Conservation (phyloP, 1,140 invertebrate species). For the Zaprionus lachaisei region DNA sequence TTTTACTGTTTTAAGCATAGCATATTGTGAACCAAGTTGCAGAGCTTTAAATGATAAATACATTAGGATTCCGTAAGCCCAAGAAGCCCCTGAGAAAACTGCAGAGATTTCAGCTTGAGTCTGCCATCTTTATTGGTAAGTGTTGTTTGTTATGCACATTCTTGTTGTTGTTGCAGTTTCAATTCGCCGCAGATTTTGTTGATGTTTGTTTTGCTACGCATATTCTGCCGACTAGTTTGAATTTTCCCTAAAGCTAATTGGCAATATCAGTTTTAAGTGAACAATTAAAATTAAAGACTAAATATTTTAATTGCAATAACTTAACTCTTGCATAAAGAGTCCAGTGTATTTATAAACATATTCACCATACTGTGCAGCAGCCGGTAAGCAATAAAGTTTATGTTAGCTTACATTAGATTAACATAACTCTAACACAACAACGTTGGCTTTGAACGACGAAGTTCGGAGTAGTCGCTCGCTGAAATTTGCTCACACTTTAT, state of each 20-base stretch:
- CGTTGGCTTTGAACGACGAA: conserved; percentile 35
- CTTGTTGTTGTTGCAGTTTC: background rate
- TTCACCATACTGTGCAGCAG: background rate
- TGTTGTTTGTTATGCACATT: conserved; percentile 1
- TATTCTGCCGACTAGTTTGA: conserved; percentile 11
- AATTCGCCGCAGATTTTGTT: conserved; percentile 26
- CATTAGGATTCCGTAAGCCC: conserved; percentile 1
- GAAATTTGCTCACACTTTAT: conserved; percentile 7
- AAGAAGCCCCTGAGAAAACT: conserved; percentile 4
- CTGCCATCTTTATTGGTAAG: conserved; percentile 34
- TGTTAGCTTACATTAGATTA: conserved; percentile 30
- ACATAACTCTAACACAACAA: conserved; percentile 27
- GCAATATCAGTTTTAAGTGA: background rate
- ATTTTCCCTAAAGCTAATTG: background rate
- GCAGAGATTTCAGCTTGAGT: conserved; percentile 18
- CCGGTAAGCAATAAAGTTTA: background rate
- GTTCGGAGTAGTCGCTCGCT: conserved; percentile 14
- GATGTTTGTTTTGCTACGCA: conserved; percentile 45
- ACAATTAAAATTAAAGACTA: background rate
- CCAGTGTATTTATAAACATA: background rate
- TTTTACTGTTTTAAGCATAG: background rate
- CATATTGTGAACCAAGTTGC: background rate
- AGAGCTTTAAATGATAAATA: conserved; percentile 17
- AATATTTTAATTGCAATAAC: background rate
- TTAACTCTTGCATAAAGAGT: background rate